phyloP scores from a whole-genome alignment of 2,797 vertebrate species.

The Holocentrus rufus region DNA sequence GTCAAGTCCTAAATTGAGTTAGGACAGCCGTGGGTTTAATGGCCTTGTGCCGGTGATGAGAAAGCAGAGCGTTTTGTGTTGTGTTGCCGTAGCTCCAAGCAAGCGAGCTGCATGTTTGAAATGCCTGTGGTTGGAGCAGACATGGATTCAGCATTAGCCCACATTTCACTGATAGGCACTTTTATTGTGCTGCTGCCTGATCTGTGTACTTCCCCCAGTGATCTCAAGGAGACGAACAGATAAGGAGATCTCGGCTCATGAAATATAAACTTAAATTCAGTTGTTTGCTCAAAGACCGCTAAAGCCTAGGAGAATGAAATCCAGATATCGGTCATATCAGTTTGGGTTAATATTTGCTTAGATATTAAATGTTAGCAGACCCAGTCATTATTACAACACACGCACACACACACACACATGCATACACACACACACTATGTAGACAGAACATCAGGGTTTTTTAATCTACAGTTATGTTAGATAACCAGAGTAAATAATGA shows the following conservation, averaged over 20 bases:
- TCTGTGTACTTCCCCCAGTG: not conserved
- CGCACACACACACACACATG: not conserved
- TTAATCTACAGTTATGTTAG: conserved; percentile 2
- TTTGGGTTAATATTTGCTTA: not conserved
- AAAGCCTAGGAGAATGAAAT: conserved; percentile 10
- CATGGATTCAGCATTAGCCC: conserved; percentile 57
- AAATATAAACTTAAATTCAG: not conserved
- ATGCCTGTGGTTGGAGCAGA: conserved; percentile 63
- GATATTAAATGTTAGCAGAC: not conserved
- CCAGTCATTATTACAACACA: not conserved
- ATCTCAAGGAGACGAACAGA: not conserved
- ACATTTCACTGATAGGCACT: conserved; percentile 41
- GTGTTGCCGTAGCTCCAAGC: conserved; percentile 53
- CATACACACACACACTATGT: not conserved
- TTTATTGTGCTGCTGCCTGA: conserved; percentile 36
- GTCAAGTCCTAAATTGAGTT: conserved; percentile 58
- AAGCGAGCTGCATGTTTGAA: conserved; percentile 61
- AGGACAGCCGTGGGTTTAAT: conserved; percentile 36
- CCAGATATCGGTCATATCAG: not conserved
- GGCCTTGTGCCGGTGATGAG: conserved; percentile 48
- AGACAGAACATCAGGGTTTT: not conserved
- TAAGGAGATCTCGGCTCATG: conserved; percentile 10
- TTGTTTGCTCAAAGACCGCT: not conserved
- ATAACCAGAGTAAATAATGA: conserved; percentile 5
- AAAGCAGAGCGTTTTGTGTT: conserved; percentile 47